Evolutionary conservation across 2,797 vertebrate species (phyloP).

Genomic region (Neomorphus geoffroyi): DNA sequence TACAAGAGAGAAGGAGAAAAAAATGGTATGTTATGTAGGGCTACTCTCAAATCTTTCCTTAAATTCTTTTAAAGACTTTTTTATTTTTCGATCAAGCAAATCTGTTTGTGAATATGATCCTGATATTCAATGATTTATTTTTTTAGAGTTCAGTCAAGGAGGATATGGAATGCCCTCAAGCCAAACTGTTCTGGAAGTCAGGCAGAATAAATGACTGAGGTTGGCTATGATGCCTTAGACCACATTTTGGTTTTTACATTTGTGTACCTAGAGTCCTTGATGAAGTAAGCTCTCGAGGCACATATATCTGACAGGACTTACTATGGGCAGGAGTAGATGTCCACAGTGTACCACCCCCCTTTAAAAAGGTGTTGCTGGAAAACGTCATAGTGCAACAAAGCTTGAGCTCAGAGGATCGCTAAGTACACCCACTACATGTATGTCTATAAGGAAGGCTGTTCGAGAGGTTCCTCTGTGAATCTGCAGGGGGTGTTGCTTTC

Average conservation of each 20-base stretch:
- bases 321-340: not conserved
- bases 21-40: not conserved
- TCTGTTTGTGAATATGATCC: not conserved
- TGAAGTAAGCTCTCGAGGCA: not conserved
- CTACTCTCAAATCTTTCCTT: not conserved
- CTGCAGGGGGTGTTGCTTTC: not conserved
- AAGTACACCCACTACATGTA: not conserved
- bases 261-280: not conserved
- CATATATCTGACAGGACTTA: not conserved
- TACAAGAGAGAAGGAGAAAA: not conserved
- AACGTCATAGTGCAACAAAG: not conserved
- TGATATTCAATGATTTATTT: not conserved
- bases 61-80: not conserved
- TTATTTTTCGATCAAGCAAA: not conserved
- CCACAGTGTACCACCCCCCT: not conserved
- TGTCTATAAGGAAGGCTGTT: not conserved
- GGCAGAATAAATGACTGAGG: not conserved
- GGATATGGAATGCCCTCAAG: not conserved
- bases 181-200: not conserved
- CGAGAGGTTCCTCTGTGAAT: rapidly evolving
- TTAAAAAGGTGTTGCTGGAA: not conserved
- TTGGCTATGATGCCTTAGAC: not conserved
- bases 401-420: not conserved
- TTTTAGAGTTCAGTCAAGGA: not conserved
- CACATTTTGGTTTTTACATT: not conserved